Conservation (phyloP, 2,113 vertebrate species). For the Protobothrops flavoviridis region DNA sequence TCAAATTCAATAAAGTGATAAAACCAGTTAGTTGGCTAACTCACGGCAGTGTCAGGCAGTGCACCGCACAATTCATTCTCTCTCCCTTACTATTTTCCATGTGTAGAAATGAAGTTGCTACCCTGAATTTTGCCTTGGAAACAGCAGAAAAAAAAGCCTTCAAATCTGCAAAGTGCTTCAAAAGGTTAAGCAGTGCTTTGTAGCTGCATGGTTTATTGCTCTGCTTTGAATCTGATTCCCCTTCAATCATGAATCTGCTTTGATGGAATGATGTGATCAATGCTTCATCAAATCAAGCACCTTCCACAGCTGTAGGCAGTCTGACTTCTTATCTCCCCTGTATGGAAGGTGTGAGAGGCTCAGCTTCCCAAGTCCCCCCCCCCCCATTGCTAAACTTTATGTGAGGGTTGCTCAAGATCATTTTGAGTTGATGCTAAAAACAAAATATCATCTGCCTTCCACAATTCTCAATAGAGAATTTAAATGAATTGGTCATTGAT, state of each 20-base stretch:
- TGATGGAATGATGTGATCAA: not conserved
- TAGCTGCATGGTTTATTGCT: not conserved
- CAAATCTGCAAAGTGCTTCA: not conserved
- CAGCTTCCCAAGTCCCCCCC: not conserved
- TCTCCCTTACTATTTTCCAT: not conserved
- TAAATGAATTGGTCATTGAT: not conserved
- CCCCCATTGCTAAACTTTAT: not conserved
- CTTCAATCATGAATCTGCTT: not conserved
- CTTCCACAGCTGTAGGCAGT: not conserved
- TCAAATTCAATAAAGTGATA: not conserved
- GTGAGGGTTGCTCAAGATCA: not conserved
- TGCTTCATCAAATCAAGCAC: not conserved
- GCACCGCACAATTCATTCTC: not conserved
- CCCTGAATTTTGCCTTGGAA: not conserved
- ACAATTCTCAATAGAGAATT: not conserved
- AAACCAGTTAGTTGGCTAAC: not conserved
- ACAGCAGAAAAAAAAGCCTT: not conserved
- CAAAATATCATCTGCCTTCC: not conserved
- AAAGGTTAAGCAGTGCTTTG: not conserved
- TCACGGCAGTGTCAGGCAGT: not conserved
- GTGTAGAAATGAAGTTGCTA: not conserved
- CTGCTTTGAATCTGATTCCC: not conserved
- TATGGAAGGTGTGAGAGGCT: not conserved
- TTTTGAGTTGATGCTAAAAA: not conserved
- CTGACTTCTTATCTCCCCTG: not conserved